Percentiles rank a stretch among this genome's conserved stretches.
Conservation (phyloP, 2,888 invertebrate species). For the Diaphora mendica region DNA sequence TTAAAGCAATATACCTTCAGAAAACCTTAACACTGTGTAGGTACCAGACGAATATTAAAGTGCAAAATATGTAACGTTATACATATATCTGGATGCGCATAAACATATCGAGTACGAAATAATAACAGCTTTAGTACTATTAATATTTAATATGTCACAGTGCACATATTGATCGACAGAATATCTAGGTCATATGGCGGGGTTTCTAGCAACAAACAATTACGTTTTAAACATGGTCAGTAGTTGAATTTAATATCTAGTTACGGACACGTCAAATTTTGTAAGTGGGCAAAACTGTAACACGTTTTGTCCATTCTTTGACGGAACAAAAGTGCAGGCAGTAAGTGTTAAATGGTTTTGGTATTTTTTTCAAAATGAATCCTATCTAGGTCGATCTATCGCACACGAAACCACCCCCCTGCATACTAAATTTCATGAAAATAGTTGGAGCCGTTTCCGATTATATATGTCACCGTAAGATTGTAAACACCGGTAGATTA, state of each 20-base stretch:
- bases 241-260: neutral
- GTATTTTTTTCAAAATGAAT: no score
- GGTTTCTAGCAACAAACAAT: conserved; percentile 6
- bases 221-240: conserved; percentile 22
- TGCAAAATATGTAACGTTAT: no score
- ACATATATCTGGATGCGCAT: neutral
- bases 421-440: no score
- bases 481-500: no score
- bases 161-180: conserved; percentile 32
- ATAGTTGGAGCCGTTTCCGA: no score
- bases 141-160: conserved; percentile 15
- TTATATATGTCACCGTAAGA: no score
- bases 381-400: no score
- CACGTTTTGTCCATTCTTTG: neutral
- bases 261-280: neutral
- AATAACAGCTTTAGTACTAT: conserved; percentile 1
- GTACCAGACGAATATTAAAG: no score
- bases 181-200: conserved; percentile 18
- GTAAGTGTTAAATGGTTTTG: neutral
- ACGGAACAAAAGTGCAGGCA: neutral
- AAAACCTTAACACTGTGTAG: no score
- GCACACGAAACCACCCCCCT: no score
- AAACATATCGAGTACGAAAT: conserved; percentile 10
- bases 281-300: neutral
- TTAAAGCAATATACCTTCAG: no score